Conservation (phyloP, 2,888 invertebrate genomes). For the Conomelus anceps region DNA sequence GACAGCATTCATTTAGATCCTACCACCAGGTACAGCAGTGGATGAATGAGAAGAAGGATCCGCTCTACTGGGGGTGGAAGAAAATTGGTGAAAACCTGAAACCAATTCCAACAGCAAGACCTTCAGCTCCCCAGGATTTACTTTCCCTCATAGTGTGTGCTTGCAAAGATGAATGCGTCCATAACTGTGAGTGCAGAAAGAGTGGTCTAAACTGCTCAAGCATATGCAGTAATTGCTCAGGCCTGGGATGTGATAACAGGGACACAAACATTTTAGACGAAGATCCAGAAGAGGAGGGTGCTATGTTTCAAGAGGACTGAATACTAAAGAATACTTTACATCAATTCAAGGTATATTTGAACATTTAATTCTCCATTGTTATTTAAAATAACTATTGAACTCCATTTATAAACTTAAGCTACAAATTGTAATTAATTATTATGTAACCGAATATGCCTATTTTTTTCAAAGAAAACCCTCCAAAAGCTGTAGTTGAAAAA, state of each 20-base stretch:
- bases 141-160: not conserved
- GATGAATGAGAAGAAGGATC: not conserved
- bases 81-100: not conserved
- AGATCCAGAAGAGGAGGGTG: not conserved
- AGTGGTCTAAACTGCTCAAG: conserved; percentile 6
- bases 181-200: not conserved
- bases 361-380: too few species aligned
- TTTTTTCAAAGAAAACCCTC: too few species aligned
- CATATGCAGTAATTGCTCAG: not conserved
- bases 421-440: too few species aligned
- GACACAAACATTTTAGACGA: too few species aligned
- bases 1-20: conserved; percentile 2
- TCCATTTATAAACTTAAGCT: too few species aligned
- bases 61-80: not conserved
- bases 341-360: too few species aligned
- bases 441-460: too few species aligned
- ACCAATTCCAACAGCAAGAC: not conserved
- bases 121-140: conserved; percentile 4
- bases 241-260: not conserved
- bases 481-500: too few species aligned
- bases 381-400: too few species aligned
- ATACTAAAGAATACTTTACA: too few species aligned
- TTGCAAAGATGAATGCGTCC: not conserved
- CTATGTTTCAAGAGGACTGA: not conserved
- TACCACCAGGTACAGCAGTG: conserved; percentile 1